Conservation (phyloP, 2,888 invertebrate genomes). For the Artemia sp. region DNA sequence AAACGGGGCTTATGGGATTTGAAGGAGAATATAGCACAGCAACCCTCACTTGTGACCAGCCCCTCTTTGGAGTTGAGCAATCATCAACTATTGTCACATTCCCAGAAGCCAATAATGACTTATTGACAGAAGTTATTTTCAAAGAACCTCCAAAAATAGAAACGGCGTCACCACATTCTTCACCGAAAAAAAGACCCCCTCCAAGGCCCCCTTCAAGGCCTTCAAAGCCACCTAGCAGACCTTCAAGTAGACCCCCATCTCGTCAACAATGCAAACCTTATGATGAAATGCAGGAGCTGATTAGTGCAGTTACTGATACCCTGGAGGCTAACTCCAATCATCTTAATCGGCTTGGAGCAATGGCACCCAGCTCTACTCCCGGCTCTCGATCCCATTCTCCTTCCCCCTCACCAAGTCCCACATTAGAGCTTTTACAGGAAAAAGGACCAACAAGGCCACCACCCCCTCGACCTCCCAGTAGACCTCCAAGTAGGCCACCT, state of each 20-base stretch:
- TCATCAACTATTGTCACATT: conserved; percentile 19
- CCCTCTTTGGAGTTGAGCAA: conserved; percentile 41
- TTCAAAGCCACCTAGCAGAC: neutral
- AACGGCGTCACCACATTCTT: conserved; percentile 4
- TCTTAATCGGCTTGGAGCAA: conserved; percentile 62
- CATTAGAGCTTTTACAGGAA: conserved; percentile 33
- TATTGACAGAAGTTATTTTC: neutral
- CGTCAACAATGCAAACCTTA: conserved; percentile 35
- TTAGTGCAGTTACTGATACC: conserved; percentile 67
- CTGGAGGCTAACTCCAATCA: conserved; percentile 74
- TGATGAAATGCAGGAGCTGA: conserved; percentile 64
- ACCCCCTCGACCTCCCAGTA: conserved; percentile 8
- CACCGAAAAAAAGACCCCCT: conserved; percentile 16
- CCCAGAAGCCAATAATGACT: conserved; percentile 6
- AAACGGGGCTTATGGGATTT: conserved; percentile 5
- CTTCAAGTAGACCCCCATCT: conserved; percentile 18
- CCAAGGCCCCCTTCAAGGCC: conserved; percentile 20
- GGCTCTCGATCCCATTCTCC: conserved; percentile 34
- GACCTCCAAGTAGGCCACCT: conserved; percentile 10
- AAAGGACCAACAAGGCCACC: conserved; percentile 28
- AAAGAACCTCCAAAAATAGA: neutral
- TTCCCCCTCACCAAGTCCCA: conserved; percentile 56
- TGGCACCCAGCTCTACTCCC: conserved; percentile 70
- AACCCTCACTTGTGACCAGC: conserved; percentile 36
- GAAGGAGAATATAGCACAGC: conserved; percentile 29